Evolutionary conservation across 2,888 invertebrate species (phyloP), one percentile per base, ranked within the genome.

Genomic region (Hirtodrosophila cameraria): DNA sequence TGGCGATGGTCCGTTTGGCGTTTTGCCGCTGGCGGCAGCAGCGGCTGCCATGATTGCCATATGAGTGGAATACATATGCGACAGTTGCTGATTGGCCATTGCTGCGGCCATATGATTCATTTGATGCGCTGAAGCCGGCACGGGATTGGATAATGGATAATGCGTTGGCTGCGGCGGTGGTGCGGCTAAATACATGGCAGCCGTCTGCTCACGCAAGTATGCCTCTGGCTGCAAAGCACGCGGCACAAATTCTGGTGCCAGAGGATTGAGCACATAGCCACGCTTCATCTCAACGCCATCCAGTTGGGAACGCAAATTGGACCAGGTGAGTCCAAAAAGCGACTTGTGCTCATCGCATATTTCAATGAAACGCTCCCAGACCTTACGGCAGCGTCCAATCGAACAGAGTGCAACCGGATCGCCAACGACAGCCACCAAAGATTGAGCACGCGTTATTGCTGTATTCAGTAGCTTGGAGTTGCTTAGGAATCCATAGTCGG

Each of bases 331-430:
- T 3, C 96, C 96, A 88, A 93, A 94, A 20, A 95, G 91, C 69
- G 95, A 95, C 64, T 93, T 92, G 83, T 94, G 94, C 83, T 94
- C 93, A 81, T 94, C 93, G 83, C 95, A 95, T 46, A 94, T 93
- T 81, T 94, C 94, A 64, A 96, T 92, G 88, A 95, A 95, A 48
- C 94, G 92, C 86, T 95, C 95, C 96, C 96, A 96, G 0, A 96
- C 93, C 90, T 95, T 94, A 68, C 95, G 93, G 90, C 96, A 96
- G 61, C 94, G 93, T 5, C 96, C 96, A 42, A 96, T 93, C 0
- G 96, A 94, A 80, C 96, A 95, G 7, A 97, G 91, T 0, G 96
- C 95, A 0, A 96, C 94, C 0, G 96, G 96, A 91, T 97, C 96
- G 0, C 96, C 96, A 1, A 97, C 95, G 9, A 96, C 96, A 2